Evolutionary conservation across 1,140 invertebrate species (phyloP), one percentile per base, ranked within the genome.

Genomic region (Drosophila bocki): DNA sequence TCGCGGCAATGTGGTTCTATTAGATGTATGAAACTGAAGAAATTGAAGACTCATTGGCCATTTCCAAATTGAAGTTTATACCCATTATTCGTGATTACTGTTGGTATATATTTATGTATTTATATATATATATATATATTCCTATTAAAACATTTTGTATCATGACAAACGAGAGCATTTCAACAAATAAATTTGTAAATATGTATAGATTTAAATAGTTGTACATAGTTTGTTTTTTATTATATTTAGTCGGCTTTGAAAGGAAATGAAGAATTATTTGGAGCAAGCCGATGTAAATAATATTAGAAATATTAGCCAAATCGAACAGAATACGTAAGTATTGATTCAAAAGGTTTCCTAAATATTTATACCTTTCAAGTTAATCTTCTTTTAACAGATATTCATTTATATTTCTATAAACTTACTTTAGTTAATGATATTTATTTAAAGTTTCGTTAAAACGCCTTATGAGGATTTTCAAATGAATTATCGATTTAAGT

Each of bases 151-250:
- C 44, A 47, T 83, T 87, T 83, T 87, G 85, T 88, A 87, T 67
- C 84, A 78, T 82, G 77, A 80, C 72, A 82, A 88, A 80, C 33
- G 71, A 80, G 58, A 71, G 63, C 75, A 87, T 83, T 71, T 79
- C 78, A 63, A 75, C 35, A 74, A 84, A 87, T 88, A 87, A 88
- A 88, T 78, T 88, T 87, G 83, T 87, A 87, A 84, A 87, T 87
- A 87, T 83, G 84, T 88, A 84, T 45, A 74, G 17, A 63, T 84
- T 41, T 59, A 60, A 60, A 60, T 44, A 33, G 17, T 58, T 19
- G 12, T 62, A 37, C 32, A 54, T 35, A 22, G 53, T 26, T 22
- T 17, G 29, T 5, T 69, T 13, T 13, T 44, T 19, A 15, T n/a
- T 6, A 26, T 7, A n/a, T 12, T 35, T 22, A 15, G 26, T 29